Evolutionary conservation across 2,888 invertebrate genomes (phyloP).

Genomic region (Lithodes maja): DNA sequence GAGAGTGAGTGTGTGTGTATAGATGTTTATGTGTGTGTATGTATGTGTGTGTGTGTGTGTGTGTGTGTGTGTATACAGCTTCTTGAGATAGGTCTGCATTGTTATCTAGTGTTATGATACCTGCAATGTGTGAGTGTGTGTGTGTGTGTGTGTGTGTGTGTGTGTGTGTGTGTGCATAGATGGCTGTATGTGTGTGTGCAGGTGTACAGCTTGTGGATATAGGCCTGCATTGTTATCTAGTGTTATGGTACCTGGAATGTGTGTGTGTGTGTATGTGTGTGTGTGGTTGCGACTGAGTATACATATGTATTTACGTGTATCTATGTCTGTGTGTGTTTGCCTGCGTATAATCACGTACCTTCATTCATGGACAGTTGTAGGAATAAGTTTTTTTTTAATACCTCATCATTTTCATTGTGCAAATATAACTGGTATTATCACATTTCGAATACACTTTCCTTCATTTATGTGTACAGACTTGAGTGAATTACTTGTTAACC

Average conservation of each 20-base stretch:
- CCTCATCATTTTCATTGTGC: too few species aligned
- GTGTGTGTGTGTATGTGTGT: conserved; percentile 30
- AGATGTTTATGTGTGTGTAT: conserved; percentile 26
- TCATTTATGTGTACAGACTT: background rate
- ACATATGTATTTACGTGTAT: background rate
- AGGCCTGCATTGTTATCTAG: conserved; percentile 1
- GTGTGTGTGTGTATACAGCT: conserved; percentile 22
- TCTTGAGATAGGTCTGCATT: background rate
- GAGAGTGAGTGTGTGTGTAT: conserved; percentile 24
- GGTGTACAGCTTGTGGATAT: background rate
- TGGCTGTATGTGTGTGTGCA: conserved; percentile 18
- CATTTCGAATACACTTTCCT: background rate
- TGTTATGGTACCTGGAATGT: background rate
- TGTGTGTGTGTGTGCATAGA: conserved; percentile 18
- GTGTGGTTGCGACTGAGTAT: conserved; percentile 13
- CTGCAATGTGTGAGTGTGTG: conserved; percentile 17
- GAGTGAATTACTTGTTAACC: too few species aligned
- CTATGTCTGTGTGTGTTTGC: conserved; percentile 15
- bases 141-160: conserved; percentile 27
- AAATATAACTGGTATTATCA: background rate
- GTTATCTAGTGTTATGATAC: background rate
- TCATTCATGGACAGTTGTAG: background rate
- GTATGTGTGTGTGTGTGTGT: conserved; percentile 29
- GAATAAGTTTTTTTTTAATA: background rate
- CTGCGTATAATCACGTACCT: background rate